Percentiles rank a stretch among this genome's conserved stretches.
phyloP scores from a whole-genome alignment of 2,797 vertebrate species.

The Hypotaenidia okinawae region DNA sequence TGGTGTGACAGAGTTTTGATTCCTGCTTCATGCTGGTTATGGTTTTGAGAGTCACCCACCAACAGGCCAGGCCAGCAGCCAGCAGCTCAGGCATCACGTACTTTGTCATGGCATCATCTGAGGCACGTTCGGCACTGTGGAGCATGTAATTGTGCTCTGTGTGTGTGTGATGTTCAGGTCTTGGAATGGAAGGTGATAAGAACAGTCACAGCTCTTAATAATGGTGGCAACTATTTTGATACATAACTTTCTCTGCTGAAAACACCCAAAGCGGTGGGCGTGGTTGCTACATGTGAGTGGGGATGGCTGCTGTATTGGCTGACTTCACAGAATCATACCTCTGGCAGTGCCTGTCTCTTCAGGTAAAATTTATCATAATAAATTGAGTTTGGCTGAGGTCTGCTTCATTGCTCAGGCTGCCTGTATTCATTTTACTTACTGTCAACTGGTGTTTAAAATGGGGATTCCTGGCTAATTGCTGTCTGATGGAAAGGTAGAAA shows the following conservation, averaged over 20 bases:
- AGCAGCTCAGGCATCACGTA: accelerated
- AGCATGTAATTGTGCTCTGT: not conserved
- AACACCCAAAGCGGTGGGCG: not conserved
- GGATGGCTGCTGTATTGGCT: not conserved
- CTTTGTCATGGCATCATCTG: not conserved
- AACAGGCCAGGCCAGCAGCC: not conserved
- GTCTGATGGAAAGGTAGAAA: not conserved
- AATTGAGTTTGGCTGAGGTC: not conserved
- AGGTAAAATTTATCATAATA: not conserved
- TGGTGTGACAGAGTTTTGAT: not conserved
- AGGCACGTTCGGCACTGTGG: not conserved
- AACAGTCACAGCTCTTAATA: not conserved
- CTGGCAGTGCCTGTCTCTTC: not conserved
- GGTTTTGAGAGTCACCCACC: not conserved
- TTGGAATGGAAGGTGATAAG: not conserved
- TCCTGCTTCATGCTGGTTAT: not conserved
- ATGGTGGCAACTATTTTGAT: not conserved
- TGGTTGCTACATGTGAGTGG: not conserved
- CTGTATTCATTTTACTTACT: not conserved
- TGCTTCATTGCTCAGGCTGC: not conserved
- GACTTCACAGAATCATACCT: not conserved
- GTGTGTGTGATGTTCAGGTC: not conserved
- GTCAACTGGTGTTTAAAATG: not conserved
- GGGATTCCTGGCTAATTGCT: not conserved
- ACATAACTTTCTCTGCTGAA: not conserved